Evolutionary conservation across 1,140 invertebrate genomes (phyloP).

Genomic region (Hyles vespertilio): DNA sequence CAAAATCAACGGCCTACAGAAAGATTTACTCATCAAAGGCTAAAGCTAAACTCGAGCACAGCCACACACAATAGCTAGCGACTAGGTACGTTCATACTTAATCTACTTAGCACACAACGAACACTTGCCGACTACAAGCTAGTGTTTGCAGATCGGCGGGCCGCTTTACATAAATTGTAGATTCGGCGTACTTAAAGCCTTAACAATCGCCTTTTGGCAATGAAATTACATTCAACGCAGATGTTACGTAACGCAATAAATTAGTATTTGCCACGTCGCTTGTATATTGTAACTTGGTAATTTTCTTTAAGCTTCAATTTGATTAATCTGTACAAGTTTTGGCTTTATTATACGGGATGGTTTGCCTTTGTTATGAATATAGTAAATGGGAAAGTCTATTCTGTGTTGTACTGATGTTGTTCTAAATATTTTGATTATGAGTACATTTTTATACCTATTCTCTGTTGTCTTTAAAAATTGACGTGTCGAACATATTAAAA

Average conservation of each 20-base stretch:
- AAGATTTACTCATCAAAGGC: too few relatives aligned
- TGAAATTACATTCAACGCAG: constrained; percentile 17
- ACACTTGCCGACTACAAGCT: constrained; percentile 43
- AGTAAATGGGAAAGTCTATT: too few relatives aligned
- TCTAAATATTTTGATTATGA: too few relatives aligned
- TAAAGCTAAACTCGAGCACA: too few relatives aligned
- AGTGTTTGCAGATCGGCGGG: constrained; percentile 43
- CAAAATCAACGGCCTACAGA: too few relatives aligned
- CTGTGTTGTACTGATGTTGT: too few relatives aligned
- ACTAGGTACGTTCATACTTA: constrained; percentile 30
- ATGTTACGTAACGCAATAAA: constrained; percentile 18
- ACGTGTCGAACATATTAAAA: too few relatives aligned
- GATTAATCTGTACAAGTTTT: not conserved
- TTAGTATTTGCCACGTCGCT: constrained; percentile 8
- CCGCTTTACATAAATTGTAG: constrained; percentile 61
- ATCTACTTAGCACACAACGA: constrained; percentile 46
- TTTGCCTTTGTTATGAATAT: too few relatives aligned
- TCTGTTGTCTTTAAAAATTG: too few relatives aligned
- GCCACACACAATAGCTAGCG: not conserved
- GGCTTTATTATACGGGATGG: not conserved
- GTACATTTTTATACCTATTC: too few relatives aligned
- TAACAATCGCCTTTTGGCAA: constrained; percentile 18
- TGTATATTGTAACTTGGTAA: not conserved
- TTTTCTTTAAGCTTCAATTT: not conserved
- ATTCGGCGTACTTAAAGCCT: constrained; percentile 35